Conservation (phyloP, 2,797 vertebrate species). For the Pantherophis alleghaniensis region DNA sequence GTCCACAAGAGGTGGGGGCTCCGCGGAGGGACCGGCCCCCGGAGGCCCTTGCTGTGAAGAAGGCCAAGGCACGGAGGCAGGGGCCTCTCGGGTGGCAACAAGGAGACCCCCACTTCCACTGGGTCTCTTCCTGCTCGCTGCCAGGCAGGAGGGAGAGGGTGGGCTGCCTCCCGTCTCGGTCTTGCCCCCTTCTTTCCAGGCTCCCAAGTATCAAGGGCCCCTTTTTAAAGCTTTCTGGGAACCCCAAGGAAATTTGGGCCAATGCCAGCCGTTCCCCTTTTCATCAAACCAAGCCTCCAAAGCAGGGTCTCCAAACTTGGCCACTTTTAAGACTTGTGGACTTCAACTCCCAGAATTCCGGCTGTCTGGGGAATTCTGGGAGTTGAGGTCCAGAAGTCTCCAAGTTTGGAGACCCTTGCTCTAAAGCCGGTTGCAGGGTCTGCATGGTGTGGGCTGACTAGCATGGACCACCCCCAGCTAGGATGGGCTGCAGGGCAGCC, state of each 20-base stretch:
- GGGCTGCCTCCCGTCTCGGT: not conserved
- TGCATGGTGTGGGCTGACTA: not conserved
- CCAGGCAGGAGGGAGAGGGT: not conserved
- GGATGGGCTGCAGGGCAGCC: too few species aligned
- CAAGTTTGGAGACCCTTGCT: not conserved
- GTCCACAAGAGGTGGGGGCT: accelerated
- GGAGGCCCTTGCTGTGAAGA: accelerated
- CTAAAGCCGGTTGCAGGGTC: not conserved
- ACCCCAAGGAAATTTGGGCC: not conserved
- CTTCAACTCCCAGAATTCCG: not conserved
- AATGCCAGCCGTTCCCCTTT: not conserved
- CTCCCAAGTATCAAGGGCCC: not conserved
- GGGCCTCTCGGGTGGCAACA: not conserved
- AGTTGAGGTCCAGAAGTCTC: not conserved
- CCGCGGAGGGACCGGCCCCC: accelerated
- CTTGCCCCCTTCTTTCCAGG: not conserved
- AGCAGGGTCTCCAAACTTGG: too few species aligned
- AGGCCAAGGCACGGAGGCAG: too few species aligned
- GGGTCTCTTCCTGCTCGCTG: not conserved
- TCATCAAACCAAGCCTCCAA: not conserved
- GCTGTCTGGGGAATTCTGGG: not conserved
- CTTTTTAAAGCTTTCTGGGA: not conserved
- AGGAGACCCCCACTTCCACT: not conserved
- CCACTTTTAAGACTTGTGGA: not conserved
- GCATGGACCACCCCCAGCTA: not conserved